Evolutionary conservation across 2,113 vertebrate species (phyloP), one percentile per base, ranked within the genome.

Genomic region (Siniperca chuatsi): DNA sequence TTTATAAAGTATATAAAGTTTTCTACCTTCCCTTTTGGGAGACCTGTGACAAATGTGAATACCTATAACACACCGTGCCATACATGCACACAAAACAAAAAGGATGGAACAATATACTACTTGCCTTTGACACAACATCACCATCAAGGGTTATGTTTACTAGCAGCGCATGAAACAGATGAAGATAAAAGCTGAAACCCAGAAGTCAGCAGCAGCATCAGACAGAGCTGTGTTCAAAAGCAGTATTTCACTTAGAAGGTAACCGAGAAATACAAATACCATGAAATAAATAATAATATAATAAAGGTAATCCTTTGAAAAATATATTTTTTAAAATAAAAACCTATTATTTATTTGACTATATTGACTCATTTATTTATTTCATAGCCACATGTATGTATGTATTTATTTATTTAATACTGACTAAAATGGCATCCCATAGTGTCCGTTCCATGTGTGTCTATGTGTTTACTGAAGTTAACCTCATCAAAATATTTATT

Each of bases 401-500:
- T 29, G 29, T 29, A 29, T 29, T 29, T 29, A 29, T 29, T 29
- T 29, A 29, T 29, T 29, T 29, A 29, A 29, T 29, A 29, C 29
- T 29, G 29, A 29, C 29, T 29, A 29, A 29, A 29, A 29, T 29
- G 29, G 29, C 29, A 29, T 29, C 2, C 29, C 2, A 29, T 29
- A 29, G 29, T 1, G 29, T 29, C 25, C 25, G 25, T 25, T 25
- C 25, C 25, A 29, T 29, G 29, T 29, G 29, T 29, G 29, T 29
- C 29, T 29, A 29, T 29, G 29, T 29, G 29, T 29, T 29, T 29
- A 66, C 37, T 33, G 23, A 54, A 50, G 75, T 66, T 83, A 82
- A 90, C 18, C 62, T 69, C 85, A 55, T 48, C 52, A 52, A 40
- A 54, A 68, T 44, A 42, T 58, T 44, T 79, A 29, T 83, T 68